Evolutionary conservation across 2,888 invertebrate species (phyloP).

Genomic region (Axea sp.): DNA sequence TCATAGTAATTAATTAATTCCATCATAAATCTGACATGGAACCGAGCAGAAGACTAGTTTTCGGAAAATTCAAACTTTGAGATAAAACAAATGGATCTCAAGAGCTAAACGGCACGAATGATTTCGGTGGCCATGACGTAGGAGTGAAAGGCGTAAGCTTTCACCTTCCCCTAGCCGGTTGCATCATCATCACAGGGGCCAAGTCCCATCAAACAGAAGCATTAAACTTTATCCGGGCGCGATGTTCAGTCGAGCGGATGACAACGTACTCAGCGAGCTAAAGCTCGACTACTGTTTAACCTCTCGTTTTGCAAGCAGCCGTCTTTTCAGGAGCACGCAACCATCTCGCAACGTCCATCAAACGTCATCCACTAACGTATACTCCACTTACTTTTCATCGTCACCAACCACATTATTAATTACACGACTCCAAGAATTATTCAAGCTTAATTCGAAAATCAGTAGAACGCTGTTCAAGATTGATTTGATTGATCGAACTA

Average conservation of each 20-base stretch:
- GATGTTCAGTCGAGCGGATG: slow-evolving; percentile 79
- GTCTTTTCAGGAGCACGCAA: slow-evolving; percentile 49
- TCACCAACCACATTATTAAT: slow-evolving; percentile 50
- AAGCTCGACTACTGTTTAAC: slow-evolving; percentile 59
- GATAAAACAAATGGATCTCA: slow-evolving; percentile 27
- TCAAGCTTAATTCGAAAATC: slow-evolving; percentile 36
- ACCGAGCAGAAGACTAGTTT: too few species aligned
- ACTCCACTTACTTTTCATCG: slow-evolving; percentile 22
- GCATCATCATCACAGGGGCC: slow-evolving; percentile 62
- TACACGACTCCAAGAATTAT: slow-evolving; percentile 21
- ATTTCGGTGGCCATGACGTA: slow-evolving; percentile 29
- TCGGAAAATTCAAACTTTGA: too few species aligned
- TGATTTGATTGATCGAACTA: slow-evolving; percentile 45
- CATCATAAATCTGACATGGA: too few species aligned
- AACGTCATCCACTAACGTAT: slow-evolving; percentile 41
- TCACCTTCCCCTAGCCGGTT: slow-evolving; percentile 52
- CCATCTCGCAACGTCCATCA: slow-evolving; percentile 55
- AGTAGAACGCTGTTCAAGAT: slow-evolving; percentile 26
- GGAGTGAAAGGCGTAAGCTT: slow-evolving; percentile 60
- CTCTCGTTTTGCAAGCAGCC: slow-evolving; percentile 44
- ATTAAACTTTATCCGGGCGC: slow-evolving; percentile 79
- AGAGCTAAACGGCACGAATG: slow-evolving; percentile 12
- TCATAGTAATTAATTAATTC: not conserved
- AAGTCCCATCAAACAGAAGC: slow-evolving; percentile 77
- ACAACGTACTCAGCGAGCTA: slow-evolving; percentile 76